phyloP scores from a whole-genome alignment of 2,888 invertebrate genomes.

The Dynastes tityus region DNA sequence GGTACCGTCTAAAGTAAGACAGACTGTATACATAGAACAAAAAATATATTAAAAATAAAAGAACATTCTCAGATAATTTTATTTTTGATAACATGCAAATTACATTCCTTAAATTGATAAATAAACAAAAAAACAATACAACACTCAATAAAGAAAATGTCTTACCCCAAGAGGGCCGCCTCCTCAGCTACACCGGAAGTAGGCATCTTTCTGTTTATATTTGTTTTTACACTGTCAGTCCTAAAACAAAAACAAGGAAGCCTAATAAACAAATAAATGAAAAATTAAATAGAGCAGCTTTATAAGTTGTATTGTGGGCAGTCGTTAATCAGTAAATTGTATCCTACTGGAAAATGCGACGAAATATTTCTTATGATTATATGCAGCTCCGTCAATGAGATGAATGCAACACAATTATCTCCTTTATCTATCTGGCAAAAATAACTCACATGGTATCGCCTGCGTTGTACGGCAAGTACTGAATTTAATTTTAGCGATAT shows the following conservation, averaged over 20 bases:
- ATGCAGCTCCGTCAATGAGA: neutral
- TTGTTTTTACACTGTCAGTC: slow-evolving; percentile 68
- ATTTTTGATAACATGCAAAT: neutral
- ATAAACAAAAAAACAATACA: neutral
- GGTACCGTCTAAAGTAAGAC: too few species aligned
- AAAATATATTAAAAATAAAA: neutral
- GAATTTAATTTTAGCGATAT: slow-evolving; percentile 6
- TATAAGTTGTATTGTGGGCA: neutral
- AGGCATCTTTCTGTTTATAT: slow-evolving; percentile 77
- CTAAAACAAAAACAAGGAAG: slow-evolving; percentile 63
- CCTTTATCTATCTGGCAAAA: neutral
- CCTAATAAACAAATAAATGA: slow-evolving; percentile 38
- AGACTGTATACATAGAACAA: neutral
- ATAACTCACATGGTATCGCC: slow-evolving; percentile 9
- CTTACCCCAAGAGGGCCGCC: slow-evolving; percentile 92
- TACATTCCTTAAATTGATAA: neutral
- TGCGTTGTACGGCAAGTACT: neutral
- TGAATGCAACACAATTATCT: too few species aligned
- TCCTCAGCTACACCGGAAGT: slow-evolving; percentile 84
- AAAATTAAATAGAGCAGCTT: slow-evolving; percentile 15
- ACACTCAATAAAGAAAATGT: slow-evolving; percentile 53
- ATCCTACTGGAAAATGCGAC: neutral
- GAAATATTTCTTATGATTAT: slow-evolving; percentile 22
- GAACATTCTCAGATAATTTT: neutral
- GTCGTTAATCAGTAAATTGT: neutral